These are phyloP conservation scores for Azorinus chamasolen DNA, from an alignment of 2,888 invertebrate genomes.

Conservation along the genomic window DNA sequence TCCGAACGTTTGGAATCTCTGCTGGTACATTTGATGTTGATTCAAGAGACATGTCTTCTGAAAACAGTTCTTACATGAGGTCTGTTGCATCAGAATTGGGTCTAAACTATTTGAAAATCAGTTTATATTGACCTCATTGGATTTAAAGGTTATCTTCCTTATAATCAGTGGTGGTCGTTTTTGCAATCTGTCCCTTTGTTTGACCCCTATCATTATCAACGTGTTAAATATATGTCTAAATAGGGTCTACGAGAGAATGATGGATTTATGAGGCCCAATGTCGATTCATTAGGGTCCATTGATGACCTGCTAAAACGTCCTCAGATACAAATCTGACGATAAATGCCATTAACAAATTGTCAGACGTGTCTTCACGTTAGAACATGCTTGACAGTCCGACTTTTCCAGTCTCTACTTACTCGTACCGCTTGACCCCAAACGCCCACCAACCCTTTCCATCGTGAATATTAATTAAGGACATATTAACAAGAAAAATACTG, in stretches of 20 bases:
- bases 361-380: background rate
- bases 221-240: slow-evolving; percentile 28
- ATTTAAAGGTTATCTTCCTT: background rate
- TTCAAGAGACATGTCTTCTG: no score
- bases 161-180: background rate
- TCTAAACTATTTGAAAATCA: no score
- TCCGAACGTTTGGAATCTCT: no score
- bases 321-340: background rate
- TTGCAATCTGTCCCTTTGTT: slow-evolving; percentile 1
- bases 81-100: no score
- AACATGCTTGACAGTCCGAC: background rate
- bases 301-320: slow-evolving; percentile 23
- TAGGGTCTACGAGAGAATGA: slow-evolving; percentile 22
- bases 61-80: no score
- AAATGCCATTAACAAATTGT: slow-evolving; percentile 6
- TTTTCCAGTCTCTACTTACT: no score
- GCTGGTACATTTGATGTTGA: no score
- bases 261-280: slow-evolving; percentile 32
- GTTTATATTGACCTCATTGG: no score
- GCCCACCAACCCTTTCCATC: no score
- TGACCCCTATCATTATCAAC: slow-evolving; percentile 13
- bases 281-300: slow-evolving; percentile 13
- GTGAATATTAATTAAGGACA: no score
- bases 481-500: no score
- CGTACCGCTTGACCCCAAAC: no score